phyloP scores from a whole-genome alignment of 1,140 invertebrate genomes.

The Pteromalus puparum region DNA sequence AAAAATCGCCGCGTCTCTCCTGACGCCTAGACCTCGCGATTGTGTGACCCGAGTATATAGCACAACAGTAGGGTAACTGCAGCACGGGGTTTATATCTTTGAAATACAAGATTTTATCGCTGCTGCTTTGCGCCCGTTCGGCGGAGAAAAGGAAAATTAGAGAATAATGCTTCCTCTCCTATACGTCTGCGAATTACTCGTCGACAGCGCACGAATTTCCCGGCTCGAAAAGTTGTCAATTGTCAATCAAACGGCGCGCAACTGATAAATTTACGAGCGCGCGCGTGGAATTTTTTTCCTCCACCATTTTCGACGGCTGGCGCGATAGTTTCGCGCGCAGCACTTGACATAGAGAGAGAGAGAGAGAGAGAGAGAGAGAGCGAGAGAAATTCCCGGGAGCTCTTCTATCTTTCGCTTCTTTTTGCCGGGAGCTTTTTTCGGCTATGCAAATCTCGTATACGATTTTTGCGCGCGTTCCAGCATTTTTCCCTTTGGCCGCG shows the following conservation, averaged over 20 bases:
- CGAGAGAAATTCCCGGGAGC: neutral
- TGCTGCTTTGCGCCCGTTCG: neutral
- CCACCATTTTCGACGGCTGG: neutral
- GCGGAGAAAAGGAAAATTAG: neutral
- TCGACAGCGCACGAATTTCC: neutral
- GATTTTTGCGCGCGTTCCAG: neutral
- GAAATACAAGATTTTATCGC: too few species aligned
- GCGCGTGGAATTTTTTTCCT: neutral
- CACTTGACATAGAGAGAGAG: neutral
- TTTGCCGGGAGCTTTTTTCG: slow-evolving; percentile 6
- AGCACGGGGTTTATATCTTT: too few species aligned
- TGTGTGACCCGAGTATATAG: neutral
- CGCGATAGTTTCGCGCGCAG: neutral
- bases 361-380: slow-evolving; percentile 52
- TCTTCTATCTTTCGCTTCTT: neutral
- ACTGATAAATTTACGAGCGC: neutral
- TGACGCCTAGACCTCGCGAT: neutral
- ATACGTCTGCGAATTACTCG: neutral
- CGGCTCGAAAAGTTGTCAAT: neutral
- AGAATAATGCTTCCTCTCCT: too few species aligned
- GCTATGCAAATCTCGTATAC: slow-evolving; percentile 2
- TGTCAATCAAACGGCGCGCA: neutral
- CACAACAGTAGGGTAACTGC: too few species aligned
- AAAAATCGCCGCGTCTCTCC: neutral
- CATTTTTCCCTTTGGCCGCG: neutral